These are phyloP conservation scores for Motacilla tschutschensis DNA, from an alignment of 2,113 vertebrate genomes.

Conservation along the genomic window DNA sequence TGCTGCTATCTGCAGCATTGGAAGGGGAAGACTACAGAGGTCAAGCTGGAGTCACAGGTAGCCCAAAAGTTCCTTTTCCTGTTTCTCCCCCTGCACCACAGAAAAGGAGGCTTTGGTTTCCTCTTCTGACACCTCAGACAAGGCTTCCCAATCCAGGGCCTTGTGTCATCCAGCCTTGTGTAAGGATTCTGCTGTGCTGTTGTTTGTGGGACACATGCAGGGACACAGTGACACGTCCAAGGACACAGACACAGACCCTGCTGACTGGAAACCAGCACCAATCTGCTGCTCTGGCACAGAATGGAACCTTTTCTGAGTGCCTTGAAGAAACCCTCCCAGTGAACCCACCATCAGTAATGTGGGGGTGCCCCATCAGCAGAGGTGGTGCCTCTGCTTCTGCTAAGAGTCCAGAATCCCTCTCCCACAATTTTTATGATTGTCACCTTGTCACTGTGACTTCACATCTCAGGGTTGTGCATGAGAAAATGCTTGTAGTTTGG, in stretches of 20 bases:
- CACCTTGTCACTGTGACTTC: background rate
- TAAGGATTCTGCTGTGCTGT: background rate
- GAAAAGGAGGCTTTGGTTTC: background rate
- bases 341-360: too few relatives aligned
- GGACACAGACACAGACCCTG: background rate
- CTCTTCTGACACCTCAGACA: background rate
- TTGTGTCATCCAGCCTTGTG: background rate
- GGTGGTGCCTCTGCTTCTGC: background rate
- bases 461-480: background rate
- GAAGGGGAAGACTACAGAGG: too few relatives aligned
- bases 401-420: background rate
- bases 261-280: background rate
- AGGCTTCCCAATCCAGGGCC: background rate
- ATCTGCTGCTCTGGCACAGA: background rate
- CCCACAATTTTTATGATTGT: background rate
- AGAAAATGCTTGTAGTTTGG: too few relatives aligned
- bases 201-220: background rate
- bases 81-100: background rate
- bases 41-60: too few relatives aligned
- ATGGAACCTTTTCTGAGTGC: too few relatives aligned
- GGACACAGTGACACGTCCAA: background rate
- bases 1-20: background rate
- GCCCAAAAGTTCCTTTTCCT: background rate
- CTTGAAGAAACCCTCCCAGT: too few relatives aligned
- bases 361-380: too few relatives aligned